Percentiles rank a stretch among this genome's conserved stretches.
Evolutionary conservation across 1,140 invertebrate genomes (phyloP).

Genomic region (Bombus sylvicola): DNA sequence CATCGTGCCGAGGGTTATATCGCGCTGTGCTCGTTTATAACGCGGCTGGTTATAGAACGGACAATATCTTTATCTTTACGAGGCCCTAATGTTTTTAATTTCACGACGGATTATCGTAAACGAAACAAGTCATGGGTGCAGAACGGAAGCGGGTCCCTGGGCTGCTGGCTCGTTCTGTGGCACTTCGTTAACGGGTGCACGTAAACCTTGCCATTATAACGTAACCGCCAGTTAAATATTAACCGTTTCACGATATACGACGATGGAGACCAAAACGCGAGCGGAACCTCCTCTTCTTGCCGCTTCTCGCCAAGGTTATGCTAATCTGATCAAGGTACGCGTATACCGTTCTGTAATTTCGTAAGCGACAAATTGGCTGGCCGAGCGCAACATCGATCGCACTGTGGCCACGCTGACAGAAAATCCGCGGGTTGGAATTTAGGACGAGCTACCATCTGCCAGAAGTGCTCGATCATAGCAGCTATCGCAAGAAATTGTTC

Average conservation of each 20-base stretch:
- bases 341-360: conserved; percentile 45
- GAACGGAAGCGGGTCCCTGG: not conserved
- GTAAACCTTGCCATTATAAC: conserved; percentile 55
- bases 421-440: conserved; percentile 31
- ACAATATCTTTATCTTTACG: conserved; percentile 77
- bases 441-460: not conserved
- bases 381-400: conserved; percentile 44
- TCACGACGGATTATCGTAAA: conserved; percentile 74
- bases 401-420: conserved; percentile 20
- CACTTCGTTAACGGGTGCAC: conserved; percentile 60
- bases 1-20: conserved; percentile 52
- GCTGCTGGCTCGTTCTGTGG: not conserved
- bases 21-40: conserved; percentile 53
- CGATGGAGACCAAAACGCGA: not conserved
- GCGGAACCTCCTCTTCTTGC: conserved; percentile 30
- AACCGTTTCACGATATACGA: conserved; percentile 61
- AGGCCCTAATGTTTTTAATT: conserved; percentile 77
- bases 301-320: not conserved
- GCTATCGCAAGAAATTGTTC: not conserved
- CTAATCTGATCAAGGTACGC: conserved; percentile 17
- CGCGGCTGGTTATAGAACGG: conserved; percentile 46
- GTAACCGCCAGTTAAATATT: conserved; percentile 64
- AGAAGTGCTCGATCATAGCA: not conserved
- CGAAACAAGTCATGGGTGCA: conserved; percentile 42
- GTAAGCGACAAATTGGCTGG: conserved; percentile 59